These are phyloP conservation scores for Xenus cinereus DNA, from an alignment of 2,113 vertebrate genomes.

Conservation along the genomic window DNA sequence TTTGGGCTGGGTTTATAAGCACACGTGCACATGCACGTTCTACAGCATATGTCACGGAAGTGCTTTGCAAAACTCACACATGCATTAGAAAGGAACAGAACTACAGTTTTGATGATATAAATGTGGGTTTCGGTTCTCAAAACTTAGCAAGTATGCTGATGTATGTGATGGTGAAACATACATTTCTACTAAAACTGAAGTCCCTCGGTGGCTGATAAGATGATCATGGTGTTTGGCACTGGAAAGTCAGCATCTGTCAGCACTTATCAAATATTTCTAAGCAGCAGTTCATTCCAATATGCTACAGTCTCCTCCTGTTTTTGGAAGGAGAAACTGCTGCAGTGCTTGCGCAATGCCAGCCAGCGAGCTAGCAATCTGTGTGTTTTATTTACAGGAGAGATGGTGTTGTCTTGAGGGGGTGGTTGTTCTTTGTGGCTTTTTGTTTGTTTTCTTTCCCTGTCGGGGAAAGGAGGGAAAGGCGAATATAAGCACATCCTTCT, in stretches of 20 bases:
- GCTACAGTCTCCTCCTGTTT: neutral
- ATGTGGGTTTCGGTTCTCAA: neutral
- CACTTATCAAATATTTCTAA: slow-evolving; percentile 22
- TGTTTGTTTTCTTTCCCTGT: neutral
- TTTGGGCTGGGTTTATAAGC: neutral
- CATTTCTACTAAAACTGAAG: neutral
- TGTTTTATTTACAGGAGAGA: neutral
- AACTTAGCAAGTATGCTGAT: neutral
- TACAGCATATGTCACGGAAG: neutral
- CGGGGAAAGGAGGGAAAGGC: neutral
- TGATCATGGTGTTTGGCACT: neutral
- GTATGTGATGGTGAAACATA: neutral
- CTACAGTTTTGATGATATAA: neutral
- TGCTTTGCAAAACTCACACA: neutral
- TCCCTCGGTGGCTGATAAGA: neutral
- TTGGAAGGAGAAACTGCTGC: slow-evolving; percentile 44
- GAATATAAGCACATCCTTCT: neutral
- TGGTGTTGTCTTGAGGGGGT: neutral
- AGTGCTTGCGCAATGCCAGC: neutral
- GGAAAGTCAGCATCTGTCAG: slow-evolving; percentile 44
- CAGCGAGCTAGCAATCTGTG: neutral
- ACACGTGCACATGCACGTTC: fast-evolving
- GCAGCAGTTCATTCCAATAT: neutral
- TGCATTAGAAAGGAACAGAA: neutral
- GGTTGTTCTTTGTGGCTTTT: neutral